Evolutionary conservation across 2,888 invertebrate species (phyloP), one percentile per base, ranked within the genome.

Genomic region (Dasysyrphus albostriatus): DNA sequence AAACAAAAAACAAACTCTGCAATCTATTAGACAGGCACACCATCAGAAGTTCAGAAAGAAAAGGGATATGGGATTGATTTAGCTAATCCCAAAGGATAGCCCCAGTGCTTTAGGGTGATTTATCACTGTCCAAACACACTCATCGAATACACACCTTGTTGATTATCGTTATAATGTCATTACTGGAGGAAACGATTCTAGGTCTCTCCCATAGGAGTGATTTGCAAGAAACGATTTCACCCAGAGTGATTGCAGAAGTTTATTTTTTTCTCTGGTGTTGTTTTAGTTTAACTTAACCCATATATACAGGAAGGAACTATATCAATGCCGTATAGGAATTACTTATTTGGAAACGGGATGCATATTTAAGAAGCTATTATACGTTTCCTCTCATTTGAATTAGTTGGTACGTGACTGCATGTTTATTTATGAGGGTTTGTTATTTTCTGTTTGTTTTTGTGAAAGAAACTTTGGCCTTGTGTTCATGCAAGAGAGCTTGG

Each of bases 91-190:
- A 58, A 58, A 37, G 58, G 58, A 58, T 58, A 58, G 34, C 58
- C 58, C 58, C 58, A 37, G 34, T 58, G 34, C 34, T 58, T 58
- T 37, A 6, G 34, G 58, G 58, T 58, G 58, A 58, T 58, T 58
- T 58, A 58, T 58, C 58, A 58, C 34, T 58, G 58, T 58, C 58
- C 58, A 58, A 58, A 58, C 58, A 58, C 58, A 34, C 58, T 58
- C 58, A 58, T 58, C 58, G 58, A 58, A 58, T 34, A 58, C 34
- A 58, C 58, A 58, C 58, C 58, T 58, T 58, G 58, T 58, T 58
- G 58, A 58, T 58, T 58, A 58, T 58, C 58, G 58, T 58, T 58
- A 58, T 58, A 58, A 58, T 58, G 58, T 58, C 58, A 58, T 58
- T 58, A 58, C 58, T 58, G 5, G 24, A 24, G 10, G 16, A 58